phyloP scores from a whole-genome alignment of 2,888 invertebrate species.

The Bombylius discolor region DNA sequence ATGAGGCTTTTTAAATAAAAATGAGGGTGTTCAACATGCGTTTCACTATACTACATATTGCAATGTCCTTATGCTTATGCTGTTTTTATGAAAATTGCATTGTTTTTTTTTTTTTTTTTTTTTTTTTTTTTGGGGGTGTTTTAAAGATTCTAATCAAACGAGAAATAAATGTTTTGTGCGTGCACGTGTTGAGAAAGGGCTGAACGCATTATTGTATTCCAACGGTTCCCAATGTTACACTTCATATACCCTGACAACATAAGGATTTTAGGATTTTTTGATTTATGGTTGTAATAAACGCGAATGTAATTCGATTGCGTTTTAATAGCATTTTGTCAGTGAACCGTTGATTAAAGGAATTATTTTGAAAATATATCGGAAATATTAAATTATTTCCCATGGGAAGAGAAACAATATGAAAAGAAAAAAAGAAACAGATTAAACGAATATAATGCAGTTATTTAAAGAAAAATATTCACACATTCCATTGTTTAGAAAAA shows the following conservation, averaged over 20 bases:
- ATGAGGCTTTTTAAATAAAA: too few species aligned
- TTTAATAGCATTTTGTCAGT: constrained; percentile 12
- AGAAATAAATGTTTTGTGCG: constrained; percentile 13
- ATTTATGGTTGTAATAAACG: constrained; percentile 33
- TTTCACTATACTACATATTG: neutral
- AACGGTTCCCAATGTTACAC: too few species aligned
- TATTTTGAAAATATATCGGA: neutral
- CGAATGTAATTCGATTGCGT: constrained; percentile 13
- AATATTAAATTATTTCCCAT: neutral
- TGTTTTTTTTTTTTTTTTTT: neutral
- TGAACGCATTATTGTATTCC: neutral
- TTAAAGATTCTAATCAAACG: constrained; percentile 14
- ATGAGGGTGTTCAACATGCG: too few species aligned
- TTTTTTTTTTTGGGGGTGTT: neutral
- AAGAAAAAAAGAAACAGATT: too few species aligned
- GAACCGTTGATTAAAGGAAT: constrained; percentile 8
- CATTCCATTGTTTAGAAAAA: too few species aligned
- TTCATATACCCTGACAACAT: constrained; percentile 11
- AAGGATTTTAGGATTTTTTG: constrained; percentile 27
- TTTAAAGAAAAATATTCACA: too few species aligned
- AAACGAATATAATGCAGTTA: too few species aligned
- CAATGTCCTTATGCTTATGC: neutral
- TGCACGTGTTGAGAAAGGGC: constrained; percentile 11
- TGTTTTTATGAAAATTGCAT: constrained; percentile 4
- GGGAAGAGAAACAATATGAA: neutral